Conservation (phyloP, 2,113 vertebrate species). For the Lamprologus lemairii region DNA sequence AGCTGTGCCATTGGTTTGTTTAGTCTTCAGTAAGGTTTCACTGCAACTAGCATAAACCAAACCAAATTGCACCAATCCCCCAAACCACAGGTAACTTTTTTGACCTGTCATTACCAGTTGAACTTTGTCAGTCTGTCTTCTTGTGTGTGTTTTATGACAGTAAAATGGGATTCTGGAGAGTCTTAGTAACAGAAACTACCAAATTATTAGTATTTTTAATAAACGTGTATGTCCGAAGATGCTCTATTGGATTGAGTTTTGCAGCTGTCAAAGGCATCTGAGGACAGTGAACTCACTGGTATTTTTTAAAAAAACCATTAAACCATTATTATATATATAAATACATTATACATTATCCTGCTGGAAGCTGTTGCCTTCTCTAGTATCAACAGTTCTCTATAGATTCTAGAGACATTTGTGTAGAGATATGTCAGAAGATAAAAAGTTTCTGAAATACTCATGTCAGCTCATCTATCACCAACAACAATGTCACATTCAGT, state of each 20-base stretch:
- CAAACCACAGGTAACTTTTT: not conserved
- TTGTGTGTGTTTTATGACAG: not conserved
- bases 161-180: not conserved
- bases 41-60: not conserved
- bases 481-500: not conserved
- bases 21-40: not conserved
- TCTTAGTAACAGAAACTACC: not conserved
- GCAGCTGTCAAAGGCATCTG: not conserved
- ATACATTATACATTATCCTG: not conserved
- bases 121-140: not conserved
- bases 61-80: not conserved
- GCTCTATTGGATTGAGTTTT: not conserved
- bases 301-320: fast-evolving
- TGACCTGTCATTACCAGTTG: not conserved
- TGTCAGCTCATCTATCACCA: not conserved
- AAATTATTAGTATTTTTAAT: not conserved
- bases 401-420: not conserved
- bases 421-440: not conserved
- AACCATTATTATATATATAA: no score
- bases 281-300: not conserved
- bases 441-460: not conserved
- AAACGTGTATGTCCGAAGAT: not conserved
- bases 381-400: not conserved
- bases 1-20: not conserved
- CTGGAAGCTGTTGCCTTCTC: not conserved